These are phyloP conservation scores for Dicyrtomina minuta DNA, from an alignment of 2,888 invertebrate species.

Conservation along the genomic window DNA sequence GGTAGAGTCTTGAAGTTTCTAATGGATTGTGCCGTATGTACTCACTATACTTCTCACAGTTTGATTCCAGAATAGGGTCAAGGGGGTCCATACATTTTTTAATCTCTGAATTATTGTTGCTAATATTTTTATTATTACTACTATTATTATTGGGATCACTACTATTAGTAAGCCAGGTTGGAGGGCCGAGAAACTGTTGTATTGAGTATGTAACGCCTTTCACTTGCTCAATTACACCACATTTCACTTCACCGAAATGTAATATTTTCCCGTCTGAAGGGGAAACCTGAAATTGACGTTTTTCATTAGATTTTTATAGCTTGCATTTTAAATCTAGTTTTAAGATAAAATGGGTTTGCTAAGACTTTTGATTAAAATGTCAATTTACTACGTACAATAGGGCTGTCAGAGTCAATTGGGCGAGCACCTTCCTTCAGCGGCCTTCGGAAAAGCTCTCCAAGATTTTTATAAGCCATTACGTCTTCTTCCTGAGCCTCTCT, in stretches of 20 bases:
- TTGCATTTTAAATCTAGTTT: background rate
- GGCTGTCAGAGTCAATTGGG: constrained; percentile 67
- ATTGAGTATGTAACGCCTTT: constrained; percentile 93
- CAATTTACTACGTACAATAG: background rate
- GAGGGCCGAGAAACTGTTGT: constrained; percentile 77
- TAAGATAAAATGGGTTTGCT: too few relatives aligned
- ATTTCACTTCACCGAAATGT: constrained; percentile 79
- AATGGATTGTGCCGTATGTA: background rate
- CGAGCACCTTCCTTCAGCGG: constrained; percentile 74
- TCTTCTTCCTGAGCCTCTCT: constrained; percentile 78
- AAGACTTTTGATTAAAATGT: too few relatives aligned
- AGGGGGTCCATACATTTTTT: too few relatives aligned
- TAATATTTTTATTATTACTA: background rate
- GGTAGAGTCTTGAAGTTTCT: constrained; percentile 69
- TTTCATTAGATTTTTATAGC: too few relatives aligned
- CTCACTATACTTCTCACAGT: constrained; percentile 17
- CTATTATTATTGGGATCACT: background rate
- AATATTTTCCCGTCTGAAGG: constrained; percentile 92
- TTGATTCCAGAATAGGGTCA: background rate
- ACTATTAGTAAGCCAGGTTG: constrained; percentile 60
- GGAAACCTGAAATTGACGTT: constrained; percentile 61
- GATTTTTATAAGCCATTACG: constrained; percentile 71
- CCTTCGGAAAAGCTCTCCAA: constrained; percentile 86
- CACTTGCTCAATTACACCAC: constrained; percentile 86
- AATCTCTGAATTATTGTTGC: too few relatives aligned